Percentiles rank a stretch among this genome's conserved stretches.
These are phyloP conservation scores for Hyles euphorbiae DNA, from an alignment of 1,140 invertebrate genomes.

Conservation along the genomic window DNA sequence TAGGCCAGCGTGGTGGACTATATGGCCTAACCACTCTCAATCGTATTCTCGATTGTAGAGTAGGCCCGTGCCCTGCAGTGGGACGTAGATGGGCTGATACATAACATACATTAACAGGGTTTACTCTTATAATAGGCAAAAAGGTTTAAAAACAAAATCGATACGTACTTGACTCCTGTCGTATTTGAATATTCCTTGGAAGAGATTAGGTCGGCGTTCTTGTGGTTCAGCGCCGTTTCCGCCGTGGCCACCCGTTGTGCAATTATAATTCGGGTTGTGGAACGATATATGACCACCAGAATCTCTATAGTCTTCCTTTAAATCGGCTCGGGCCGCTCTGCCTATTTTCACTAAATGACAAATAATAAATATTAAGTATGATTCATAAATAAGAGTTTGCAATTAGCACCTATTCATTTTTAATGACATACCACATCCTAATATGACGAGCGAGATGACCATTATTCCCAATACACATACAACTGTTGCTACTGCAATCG, in stretches of 20 bases:
- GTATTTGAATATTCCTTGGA: constrained; percentile 72
- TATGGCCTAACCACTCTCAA: too few relatives aligned
- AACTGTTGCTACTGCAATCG: constrained; percentile 31
- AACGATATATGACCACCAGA: constrained; percentile 67
- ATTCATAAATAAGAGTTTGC: neutral
- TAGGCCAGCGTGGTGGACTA: too few relatives aligned
- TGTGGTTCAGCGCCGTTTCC: constrained; percentile 22
- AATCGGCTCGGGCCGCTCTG: constrained; percentile 32
- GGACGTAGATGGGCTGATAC: too few relatives aligned
- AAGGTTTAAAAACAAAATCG: too few relatives aligned
- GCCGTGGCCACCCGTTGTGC: constrained; percentile 31
- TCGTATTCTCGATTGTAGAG: too few relatives aligned
- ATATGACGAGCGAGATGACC: constrained; percentile 19
- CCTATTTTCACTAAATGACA: constrained; percentile 39
- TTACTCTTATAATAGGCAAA: too few relatives aligned
- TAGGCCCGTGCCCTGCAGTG: too few relatives aligned
- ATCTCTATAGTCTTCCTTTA: constrained; percentile 61
- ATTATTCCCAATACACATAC: constrained; percentile 30
- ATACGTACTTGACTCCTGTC: constrained; percentile 63
- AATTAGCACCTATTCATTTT: neutral
- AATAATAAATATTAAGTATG: too few relatives aligned
- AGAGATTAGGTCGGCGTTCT: constrained; percentile 54
- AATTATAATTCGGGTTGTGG: constrained; percentile 72
- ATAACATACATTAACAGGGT: too few relatives aligned
- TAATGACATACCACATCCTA: constrained; percentile 38